Evolutionary conservation across 2,113 vertebrate genomes (phyloP).

Genomic region (Poecilia latipinna): DNA sequence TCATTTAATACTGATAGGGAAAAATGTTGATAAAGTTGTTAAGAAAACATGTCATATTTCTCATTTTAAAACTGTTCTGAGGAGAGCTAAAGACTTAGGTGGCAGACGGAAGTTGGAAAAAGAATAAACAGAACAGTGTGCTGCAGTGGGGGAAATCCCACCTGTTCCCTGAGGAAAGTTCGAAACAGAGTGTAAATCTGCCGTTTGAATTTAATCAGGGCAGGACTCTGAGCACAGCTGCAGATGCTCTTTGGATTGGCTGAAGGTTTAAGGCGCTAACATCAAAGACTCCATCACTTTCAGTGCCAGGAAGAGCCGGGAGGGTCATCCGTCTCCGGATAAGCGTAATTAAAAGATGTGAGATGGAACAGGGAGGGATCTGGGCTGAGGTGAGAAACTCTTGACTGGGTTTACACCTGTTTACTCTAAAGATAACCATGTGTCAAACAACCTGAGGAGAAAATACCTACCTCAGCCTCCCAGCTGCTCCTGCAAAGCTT

Average conservation of each 20-base stretch:
- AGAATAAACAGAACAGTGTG: not conserved
- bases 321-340: conserved; percentile 16
- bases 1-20: too few species aligned
- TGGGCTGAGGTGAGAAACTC: not conserved
- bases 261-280: not conserved
- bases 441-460: conserved; percentile 21
- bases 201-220: conserved; percentile 1
- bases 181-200: not conserved
- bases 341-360: conserved; percentile 42
- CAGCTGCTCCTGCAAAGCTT: conserved; percentile 22
- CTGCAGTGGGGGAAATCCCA: not conserved
- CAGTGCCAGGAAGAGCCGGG: not conserved
- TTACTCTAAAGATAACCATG: conserved; percentile 12
- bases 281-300: conserved; percentile 37
- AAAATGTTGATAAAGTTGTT: not conserved
- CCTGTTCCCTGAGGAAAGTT: not conserved
- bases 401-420: conserved; percentile 11
- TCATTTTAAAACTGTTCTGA: not conserved
- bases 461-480: conserved; percentile 17
- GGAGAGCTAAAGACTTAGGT: not conserved
- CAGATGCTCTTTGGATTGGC: not conserved
- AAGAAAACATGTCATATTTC: not conserved
- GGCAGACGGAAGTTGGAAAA: not conserved
- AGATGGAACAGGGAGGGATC: conserved; percentile 17
- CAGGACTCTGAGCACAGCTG: not conserved